Conservation (phyloP, 2,113 vertebrate species). For the Pristiophorus japonicus region DNA sequence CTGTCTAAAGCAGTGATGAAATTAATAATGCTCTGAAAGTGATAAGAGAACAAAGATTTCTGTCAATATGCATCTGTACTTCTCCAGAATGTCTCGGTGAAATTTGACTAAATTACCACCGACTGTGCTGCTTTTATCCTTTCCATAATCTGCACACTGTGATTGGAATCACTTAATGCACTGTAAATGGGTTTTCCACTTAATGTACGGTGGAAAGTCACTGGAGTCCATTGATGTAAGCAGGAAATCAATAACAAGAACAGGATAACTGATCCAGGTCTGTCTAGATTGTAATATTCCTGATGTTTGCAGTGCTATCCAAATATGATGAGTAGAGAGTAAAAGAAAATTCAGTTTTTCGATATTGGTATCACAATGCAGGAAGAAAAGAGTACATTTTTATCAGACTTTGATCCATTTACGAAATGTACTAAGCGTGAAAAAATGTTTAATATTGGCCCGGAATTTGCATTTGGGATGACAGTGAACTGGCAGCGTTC, state of each 20-base stretch:
- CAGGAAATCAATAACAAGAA: background rate
- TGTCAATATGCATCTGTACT: background rate
- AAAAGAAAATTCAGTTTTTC: no score
- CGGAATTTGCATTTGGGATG: no score
- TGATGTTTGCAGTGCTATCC: background rate
- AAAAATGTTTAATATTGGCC: no score
- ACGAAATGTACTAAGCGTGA: no score
- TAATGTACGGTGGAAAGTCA: background rate
- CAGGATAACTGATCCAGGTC: background rate
- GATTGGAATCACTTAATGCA: background rate
- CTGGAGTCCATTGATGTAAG: background rate
- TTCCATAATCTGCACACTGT: background rate
- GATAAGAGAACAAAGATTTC: conserved; percentile 6
- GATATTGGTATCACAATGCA: no score
- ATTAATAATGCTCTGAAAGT: background rate
- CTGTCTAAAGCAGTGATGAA: background rate
- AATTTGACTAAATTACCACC: background rate
- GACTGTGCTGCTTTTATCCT: background rate
- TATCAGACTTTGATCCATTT: no score
- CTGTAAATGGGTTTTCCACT: background rate
- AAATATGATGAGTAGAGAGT: no score
- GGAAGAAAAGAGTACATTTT: no score
- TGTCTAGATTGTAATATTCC: background rate
- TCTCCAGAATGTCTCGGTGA: background rate
- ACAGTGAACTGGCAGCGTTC: no score